phyloP scores from a whole-genome alignment of 2,797 vertebrate genomes.

The Lithobates pipiens region DNA sequence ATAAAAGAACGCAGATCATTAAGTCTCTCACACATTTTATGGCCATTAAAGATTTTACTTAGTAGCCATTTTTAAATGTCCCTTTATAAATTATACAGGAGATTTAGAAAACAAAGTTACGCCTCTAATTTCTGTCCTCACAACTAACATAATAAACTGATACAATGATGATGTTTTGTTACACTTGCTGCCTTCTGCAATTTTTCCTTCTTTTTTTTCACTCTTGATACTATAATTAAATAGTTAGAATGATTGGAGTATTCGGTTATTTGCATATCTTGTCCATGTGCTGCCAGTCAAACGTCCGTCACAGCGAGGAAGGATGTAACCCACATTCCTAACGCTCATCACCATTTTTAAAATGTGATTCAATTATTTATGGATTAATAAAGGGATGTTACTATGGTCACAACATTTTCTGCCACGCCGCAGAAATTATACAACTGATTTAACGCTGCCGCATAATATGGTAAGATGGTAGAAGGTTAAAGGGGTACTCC shows the following conservation, averaged over 20 bases:
- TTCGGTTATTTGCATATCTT: conserved; percentile 49
- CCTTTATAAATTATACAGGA: not conserved
- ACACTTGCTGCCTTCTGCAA: not conserved
- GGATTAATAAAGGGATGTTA: conserved; percentile 50
- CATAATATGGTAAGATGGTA: not conserved
- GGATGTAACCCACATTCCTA: conserved; percentile 30
- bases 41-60: not conserved
- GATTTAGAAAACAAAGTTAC: not conserved
- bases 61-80: not conserved
- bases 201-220: not conserved
- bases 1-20: no score
- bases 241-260: not conserved
- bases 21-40: no score
- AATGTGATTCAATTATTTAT: conserved; percentile 55
- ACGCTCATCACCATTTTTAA: conserved; percentile 24
- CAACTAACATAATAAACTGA: not conserved
- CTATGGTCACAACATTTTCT: conserved; percentile 24
- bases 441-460: conserved; percentile 28
- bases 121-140: not conserved
- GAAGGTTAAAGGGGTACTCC: no score
- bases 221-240: not conserved
- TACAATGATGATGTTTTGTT: not conserved
- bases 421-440: conserved; percentile 37
- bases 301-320: conserved; percentile 26
- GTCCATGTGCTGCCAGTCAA: conserved; percentile 32